Percentiles rank a stretch among this genome's conserved stretches.
phyloP scores from a whole-genome alignment of 2,888 invertebrate species.

The Oscheius onirici region DNA sequence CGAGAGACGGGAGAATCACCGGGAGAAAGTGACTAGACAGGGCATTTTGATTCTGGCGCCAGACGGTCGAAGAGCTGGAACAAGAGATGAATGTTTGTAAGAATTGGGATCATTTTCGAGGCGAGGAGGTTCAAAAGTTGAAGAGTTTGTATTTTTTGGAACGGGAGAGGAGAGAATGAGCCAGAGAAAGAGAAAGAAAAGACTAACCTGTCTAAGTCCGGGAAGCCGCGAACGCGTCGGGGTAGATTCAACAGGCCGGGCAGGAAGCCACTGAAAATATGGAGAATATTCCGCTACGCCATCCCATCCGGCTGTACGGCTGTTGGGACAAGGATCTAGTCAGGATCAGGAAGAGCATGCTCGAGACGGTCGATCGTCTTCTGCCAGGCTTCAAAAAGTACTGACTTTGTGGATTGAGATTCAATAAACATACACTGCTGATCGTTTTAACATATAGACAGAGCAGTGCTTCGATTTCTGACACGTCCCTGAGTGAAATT shows the following conservation, averaged over 20 bases:
- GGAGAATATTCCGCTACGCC: not conserved
- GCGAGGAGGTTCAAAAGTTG: conserved; percentile 1
- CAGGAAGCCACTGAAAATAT: conserved; percentile 90
- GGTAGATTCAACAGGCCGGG: conserved; percentile 95
- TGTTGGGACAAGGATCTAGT: too few relatives aligned
- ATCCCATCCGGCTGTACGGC: too few relatives aligned
- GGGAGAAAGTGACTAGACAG: conserved; percentile 54
- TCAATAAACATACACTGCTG: too few relatives aligned
- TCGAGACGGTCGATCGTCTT: too few relatives aligned
- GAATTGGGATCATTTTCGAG: not conserved
- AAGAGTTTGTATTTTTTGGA: not conserved
- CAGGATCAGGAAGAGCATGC: too few relatives aligned
- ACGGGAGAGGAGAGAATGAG: conserved; percentile 18
- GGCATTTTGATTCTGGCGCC: conserved; percentile 70
- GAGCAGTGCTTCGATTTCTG: too few relatives aligned
- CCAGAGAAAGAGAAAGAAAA: not conserved
- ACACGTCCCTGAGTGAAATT: too few relatives aligned
- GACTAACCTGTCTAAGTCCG: conserved; percentile 83
- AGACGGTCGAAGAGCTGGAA: conserved; percentile 65
- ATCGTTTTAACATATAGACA: too few relatives aligned
- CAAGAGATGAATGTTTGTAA: conserved; percentile 4
- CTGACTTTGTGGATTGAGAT: too few relatives aligned
- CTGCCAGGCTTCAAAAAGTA: too few relatives aligned
- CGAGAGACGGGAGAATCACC: not conserved
- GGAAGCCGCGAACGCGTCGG: conserved; percentile 91